phyloP scores from a whole-genome alignment of 1,140 invertebrate genomes.

The Trinorchestia longiramus region DNA sequence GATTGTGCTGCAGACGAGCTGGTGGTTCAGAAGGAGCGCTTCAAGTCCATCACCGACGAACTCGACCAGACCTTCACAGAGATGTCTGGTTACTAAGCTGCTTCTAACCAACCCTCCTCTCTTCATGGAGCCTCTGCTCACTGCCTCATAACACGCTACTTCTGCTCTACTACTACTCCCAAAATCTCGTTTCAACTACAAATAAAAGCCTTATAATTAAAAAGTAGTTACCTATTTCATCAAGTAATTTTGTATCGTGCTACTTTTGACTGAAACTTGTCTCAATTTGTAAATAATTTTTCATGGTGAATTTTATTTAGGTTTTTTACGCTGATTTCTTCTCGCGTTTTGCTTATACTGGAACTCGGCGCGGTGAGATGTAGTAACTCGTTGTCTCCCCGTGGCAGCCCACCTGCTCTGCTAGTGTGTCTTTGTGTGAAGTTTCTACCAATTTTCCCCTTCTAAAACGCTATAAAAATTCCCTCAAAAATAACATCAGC shows the following conservation, averaged over 20 bases:
- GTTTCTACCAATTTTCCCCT: conserved; percentile 15
- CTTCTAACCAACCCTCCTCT: conserved; percentile 20
- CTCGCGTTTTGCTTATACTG: conserved; percentile 18
- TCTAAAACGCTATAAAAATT: not conserved
- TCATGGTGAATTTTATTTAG: conserved; percentile 6
- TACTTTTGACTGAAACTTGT: conserved; percentile 1
- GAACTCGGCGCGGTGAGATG: conserved; percentile 25
- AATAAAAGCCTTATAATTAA: conserved; percentile 29
- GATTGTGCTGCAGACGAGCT: conserved; percentile 85
- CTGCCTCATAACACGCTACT: conserved; percentile 41
- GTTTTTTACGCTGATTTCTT: conserved; percentile 27
- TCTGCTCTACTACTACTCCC: conserved; percentile 18
- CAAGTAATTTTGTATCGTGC: not conserved
- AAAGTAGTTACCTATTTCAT: not conserved
- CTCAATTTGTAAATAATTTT: conserved; percentile 11
- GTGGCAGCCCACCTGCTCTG: conserved; percentile 11
- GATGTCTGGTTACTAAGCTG: conserved; percentile 85
- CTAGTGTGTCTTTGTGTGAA: conserved; percentile 37
- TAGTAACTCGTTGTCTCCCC: not conserved
- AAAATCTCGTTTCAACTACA: conserved; percentile 10
- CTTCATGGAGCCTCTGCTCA: conserved; percentile 19
- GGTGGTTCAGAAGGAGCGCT: conserved; percentile 95
- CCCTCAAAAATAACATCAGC: not conserved
- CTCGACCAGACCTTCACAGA: conserved; percentile 96
- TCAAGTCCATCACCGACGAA: conserved; percentile 97